phyloP scores from a whole-genome alignment of 35 echinoderm and acorn worm genomes.

The Heliocidaris erythrogramma region DNA sequence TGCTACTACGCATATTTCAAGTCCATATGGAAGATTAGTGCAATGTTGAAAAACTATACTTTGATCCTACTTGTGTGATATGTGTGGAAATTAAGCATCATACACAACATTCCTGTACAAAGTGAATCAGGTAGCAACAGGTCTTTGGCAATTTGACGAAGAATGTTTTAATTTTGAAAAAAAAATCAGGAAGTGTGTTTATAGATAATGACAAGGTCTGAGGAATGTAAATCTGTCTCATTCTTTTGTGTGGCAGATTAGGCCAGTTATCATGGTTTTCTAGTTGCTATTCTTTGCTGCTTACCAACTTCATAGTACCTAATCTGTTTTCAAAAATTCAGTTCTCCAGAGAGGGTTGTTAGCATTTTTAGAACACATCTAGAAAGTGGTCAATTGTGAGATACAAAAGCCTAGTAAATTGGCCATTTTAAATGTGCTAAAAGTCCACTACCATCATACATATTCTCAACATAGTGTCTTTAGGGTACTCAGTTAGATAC shows the following conservation, averaged over 20 bases:
- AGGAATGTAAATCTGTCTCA: not conserved
- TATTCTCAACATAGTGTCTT: not conserved
- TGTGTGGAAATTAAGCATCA: not conserved
- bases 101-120: not conserved
- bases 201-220: not conserved
- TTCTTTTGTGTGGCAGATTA: not conserved
- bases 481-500: not conserved
- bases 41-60: not conserved
- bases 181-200: not conserved
- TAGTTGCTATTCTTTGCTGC: not conserved
- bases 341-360: not conserved
- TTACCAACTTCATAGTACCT: not conserved
- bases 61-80: not conserved
- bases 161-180: not conserved
- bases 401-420: not conserved
- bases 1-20: not conserved
- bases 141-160: not conserved
- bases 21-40: not conserved
- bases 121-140: not conserved
- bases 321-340: not conserved
- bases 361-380: not conserved
- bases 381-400: not conserved
- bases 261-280: not conserved
- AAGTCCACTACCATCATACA: not conserved
- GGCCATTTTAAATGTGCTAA: not conserved